A percentile compares a stretch with the other conserved stretches of the same genome.
These are phyloP conservation scores for Sympetrum striolatum DNA, from an alignment of 2,888 invertebrate genomes.

Conservation along the genomic window DNA sequence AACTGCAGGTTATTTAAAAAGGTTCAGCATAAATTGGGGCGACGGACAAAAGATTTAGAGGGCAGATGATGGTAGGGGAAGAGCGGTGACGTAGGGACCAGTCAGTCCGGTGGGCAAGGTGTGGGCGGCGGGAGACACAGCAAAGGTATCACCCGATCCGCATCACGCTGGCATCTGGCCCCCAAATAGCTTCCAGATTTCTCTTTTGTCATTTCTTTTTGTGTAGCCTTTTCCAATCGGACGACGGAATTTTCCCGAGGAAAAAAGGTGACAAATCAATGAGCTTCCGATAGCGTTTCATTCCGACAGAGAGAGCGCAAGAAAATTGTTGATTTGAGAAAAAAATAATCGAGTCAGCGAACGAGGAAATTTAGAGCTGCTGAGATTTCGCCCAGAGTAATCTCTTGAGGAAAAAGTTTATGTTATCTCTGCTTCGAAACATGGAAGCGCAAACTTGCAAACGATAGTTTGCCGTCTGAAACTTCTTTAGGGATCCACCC, in stretches of 20 bases:
- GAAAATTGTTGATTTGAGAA: neutral
- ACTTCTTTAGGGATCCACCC: too few relatives aligned
- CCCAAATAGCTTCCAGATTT: neutral
- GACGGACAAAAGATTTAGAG: too few relatives aligned
- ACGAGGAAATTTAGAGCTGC: neutral
- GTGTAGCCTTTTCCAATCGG: neutral
- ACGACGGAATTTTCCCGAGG: neutral
- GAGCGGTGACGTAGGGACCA: neutral
- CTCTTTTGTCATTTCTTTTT: neutral
- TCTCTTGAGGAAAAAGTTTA: neutral
- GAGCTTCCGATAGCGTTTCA: neutral
- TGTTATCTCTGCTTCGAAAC: too few relatives aligned
- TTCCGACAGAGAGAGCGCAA: neutral
- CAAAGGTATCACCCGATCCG: neutral
- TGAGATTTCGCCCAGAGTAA: neutral
- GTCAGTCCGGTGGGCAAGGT: neutral
- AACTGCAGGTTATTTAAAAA: too few relatives aligned
- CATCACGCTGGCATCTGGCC: neutral
- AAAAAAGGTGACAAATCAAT: slow-evolving; percentile 18
- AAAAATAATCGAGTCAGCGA: neutral
- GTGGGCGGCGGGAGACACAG: neutral
- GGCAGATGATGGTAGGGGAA: neutral
- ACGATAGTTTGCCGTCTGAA: too few relatives aligned
- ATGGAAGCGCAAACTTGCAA: too few relatives aligned
- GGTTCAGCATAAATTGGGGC: too few relatives aligned